Evolutionary conservation across 2,797 vertebrate genomes (phyloP).

Genomic region (Fringilla coelebs): DNA sequence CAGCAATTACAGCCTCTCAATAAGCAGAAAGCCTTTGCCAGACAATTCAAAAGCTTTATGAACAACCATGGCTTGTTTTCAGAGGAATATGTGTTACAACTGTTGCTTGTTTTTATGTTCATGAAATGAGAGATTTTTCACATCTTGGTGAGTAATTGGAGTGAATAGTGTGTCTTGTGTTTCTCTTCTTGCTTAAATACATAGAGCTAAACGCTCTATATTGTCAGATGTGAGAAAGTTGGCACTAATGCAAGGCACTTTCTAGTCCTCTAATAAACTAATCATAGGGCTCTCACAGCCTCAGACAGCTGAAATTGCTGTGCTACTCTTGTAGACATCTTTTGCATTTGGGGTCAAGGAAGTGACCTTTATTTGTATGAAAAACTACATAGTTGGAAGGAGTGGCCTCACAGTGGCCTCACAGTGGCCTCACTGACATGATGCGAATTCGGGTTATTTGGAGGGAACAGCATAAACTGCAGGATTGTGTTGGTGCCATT

Average conservation of each 20-base stretch:
- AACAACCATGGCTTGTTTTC: not conserved
- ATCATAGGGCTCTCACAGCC: not conserved
- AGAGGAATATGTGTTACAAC: not conserved
- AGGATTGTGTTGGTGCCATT: not conserved
- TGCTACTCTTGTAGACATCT: not conserved
- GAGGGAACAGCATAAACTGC: not conserved
- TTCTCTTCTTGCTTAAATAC: not conserved
- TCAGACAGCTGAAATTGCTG: not conserved
- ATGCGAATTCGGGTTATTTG: not conserved
- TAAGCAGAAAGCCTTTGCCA: not conserved
- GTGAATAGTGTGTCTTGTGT: not conserved
- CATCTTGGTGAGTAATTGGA: not conserved
- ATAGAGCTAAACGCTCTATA: not conserved
- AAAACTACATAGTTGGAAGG: not conserved
- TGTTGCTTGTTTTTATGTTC: not conserved
- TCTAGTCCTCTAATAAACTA: not conserved
- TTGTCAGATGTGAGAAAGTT: not conserved
- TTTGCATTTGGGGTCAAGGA: not conserved
- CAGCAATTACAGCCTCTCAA: not conserved
- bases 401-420: not conserved
- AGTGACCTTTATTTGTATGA: not conserved
- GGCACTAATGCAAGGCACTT: not conserved
- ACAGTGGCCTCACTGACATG: not conserved
- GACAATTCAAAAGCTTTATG: not conserved
- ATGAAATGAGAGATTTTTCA: not conserved